Evolutionary conservation across 2,113 vertebrate species (phyloP), one percentile per base, ranked within the genome.

Genomic region (Bagarius yarrelli): DNA sequence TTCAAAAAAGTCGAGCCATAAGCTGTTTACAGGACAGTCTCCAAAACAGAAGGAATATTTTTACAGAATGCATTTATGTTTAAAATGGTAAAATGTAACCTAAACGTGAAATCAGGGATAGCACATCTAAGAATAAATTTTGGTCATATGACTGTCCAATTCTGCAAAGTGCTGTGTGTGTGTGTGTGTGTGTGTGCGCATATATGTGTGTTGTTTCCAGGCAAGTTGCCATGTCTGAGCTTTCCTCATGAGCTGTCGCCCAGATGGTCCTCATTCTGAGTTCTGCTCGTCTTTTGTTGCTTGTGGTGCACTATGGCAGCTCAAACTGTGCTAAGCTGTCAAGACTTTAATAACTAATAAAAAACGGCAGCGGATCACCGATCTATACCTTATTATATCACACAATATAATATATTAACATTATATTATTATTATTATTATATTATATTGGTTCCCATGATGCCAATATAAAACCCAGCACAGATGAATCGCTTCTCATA

Each of bases 191-290:
- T 78, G 75, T 81, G 56, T 11, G 77, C 76, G 72, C 66, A 30
- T 40, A 52, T 53, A 40, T 47, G 47, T 57, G 40, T 63, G 63
- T 76, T 69, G 50, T 73, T 53, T 72, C 25, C 21, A 75, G 81
- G 80, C 84, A 84, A 71, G 12, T 36, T 85, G 76, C 72, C 85
- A 85, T 61, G 57, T 40, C 72, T 32, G 69, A 77, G 47, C 80
- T 80, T 79, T 81, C 47, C 85, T 79, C 83, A 85, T 85, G 72
- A 87, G 72, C 34, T 67, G 4, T 14, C 0, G 77, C 85, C 84
- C 87, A 88, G 81, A 82, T 75, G 25, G 80, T 61, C 78, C 79
- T 89, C 18, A 83, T 85, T 86, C 77, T 18, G 32, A 79, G 50
- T 81, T 53, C 21, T 47, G 73, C 74, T 84, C 18, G 19, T 81